Conservation (phyloP, 2,113 vertebrate genomes). For the Hyperopisus bebe region DNA sequence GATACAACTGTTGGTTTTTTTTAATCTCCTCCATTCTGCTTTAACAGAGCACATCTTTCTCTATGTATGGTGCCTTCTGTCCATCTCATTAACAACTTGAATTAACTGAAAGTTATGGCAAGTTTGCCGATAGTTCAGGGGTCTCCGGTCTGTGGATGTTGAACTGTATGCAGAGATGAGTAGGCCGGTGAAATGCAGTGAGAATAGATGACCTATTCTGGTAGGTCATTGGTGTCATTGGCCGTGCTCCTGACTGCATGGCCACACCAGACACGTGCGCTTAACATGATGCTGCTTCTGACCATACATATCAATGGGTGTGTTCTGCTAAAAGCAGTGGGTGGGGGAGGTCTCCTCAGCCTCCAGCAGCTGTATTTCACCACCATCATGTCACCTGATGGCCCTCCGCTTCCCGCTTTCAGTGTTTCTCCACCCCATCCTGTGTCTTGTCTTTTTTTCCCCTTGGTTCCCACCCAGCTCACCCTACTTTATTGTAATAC, state of each 20-base stretch:
- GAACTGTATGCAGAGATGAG: not conserved
- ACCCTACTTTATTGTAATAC: not conserved
- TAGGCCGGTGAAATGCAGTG: not conserved
- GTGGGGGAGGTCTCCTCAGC: constrained; percentile 51
- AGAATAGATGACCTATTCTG: not conserved
- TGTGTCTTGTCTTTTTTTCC: not conserved
- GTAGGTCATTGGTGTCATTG: too few species aligned
- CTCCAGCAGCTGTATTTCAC: constrained; percentile 70
- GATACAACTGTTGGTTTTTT: not conserved
- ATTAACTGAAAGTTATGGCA: not conserved
- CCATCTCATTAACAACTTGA: not conserved
- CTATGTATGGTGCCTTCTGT: constrained; percentile 19
- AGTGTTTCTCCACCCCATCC: not conserved
- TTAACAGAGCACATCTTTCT: constrained; percentile 28
- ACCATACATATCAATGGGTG: constrained; percentile 19
- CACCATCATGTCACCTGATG: constrained; percentile 58
- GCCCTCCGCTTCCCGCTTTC: not conserved
- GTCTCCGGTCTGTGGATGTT: not conserved
- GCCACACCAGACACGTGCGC: not conserved
- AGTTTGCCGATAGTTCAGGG: not conserved
- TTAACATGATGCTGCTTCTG: not conserved
- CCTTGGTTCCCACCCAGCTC: not conserved
- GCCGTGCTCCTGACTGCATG: not conserved
- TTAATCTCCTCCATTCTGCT: constrained; percentile 19
- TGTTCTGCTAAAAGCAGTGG: constrained; percentile 38